Percentiles rank a stretch among this genome's conserved stretches.
phyloP scores from a whole-genome alignment of 2,797 vertebrate genomes.

The Tarsius wallacei region DNA sequence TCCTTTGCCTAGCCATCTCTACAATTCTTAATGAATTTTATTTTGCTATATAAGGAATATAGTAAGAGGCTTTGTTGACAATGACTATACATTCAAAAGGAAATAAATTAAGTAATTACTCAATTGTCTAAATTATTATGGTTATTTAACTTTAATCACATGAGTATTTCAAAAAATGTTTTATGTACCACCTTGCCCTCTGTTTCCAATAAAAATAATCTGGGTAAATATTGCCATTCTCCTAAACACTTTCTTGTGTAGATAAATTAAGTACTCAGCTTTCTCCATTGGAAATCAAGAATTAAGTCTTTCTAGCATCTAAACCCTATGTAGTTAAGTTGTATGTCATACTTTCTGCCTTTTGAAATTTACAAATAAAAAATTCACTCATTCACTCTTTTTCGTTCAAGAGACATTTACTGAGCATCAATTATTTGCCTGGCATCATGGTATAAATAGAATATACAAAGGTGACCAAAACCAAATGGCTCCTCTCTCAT shows the following conservation, averaged over 20 bases:
- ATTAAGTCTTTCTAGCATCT: not conserved
- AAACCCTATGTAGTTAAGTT: not conserved
- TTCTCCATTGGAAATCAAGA: constrained; percentile 32
- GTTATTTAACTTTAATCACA: constrained; percentile 2
- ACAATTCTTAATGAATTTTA: constrained; percentile 27
- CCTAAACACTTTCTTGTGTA: not conserved
- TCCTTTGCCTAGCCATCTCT: not conserved
- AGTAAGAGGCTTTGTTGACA: constrained; percentile 7
- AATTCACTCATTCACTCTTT: not conserved
- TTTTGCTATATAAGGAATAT: constrained; percentile 45
- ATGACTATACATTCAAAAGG: not conserved
- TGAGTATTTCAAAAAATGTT: constrained; percentile 10
- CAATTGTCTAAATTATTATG: constrained; percentile 58
- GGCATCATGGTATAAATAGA: not conserved
- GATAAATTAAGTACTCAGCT: not conserved
- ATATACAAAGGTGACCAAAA: not conserved
- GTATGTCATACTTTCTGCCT: not conserved
- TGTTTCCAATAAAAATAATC: not conserved
- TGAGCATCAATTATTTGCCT: not conserved
- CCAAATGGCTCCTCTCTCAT: not conserved
- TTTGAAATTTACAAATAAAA: constrained; percentile 57
- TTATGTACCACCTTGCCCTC: not conserved
- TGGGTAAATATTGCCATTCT: constrained; percentile 30
- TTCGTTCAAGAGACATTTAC: not conserved
- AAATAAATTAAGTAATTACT: constrained; percentile 62